phyloP scores from a whole-genome alignment of 2,113 vertebrate species.

The Pelvicachromis taeniatus region DNA sequence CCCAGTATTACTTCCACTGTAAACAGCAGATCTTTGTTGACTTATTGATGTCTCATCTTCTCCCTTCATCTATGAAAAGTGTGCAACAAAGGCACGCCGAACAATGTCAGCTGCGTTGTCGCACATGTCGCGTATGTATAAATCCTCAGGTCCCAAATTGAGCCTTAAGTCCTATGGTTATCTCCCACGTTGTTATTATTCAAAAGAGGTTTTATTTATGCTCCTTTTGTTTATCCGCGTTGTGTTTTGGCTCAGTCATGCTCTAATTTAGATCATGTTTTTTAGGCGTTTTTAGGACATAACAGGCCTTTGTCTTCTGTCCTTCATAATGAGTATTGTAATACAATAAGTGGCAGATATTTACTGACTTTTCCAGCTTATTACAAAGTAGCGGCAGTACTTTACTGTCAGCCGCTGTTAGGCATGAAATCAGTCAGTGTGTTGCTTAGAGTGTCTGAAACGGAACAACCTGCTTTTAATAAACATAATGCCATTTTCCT shows the following conservation, averaged over 20 bases:
- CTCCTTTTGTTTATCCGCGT: neutral
- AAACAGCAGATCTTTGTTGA: constrained; percentile 38
- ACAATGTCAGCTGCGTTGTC: constrained; percentile 16
- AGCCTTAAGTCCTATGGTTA: constrained; percentile 74
- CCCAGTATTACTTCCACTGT: constrained; percentile 25
- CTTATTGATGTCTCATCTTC: constrained; percentile 41
- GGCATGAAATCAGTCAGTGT: constrained; percentile 53
- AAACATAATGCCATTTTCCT: constrained; percentile 65
- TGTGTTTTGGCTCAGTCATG: constrained; percentile 23
- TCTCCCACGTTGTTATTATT: constrained; percentile 33
- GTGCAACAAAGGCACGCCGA: constrained; percentile 26
- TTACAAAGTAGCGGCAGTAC: constrained; percentile 13
- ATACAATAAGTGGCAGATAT: constrained; percentile 47
- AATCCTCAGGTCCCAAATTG: constrained; percentile 76
- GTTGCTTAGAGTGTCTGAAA: constrained; percentile 57
- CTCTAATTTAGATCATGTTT: neutral
- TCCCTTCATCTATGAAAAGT: constrained; percentile 22
- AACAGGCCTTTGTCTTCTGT: constrained; percentile 41
- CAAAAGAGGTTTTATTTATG: constrained; percentile 30
- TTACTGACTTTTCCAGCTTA: constrained; percentile 50
- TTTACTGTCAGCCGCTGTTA: constrained; percentile 47
- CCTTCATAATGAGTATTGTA: constrained; percentile 46
- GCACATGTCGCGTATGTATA: constrained; percentile 51
- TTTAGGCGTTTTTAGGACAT: constrained; percentile 32
- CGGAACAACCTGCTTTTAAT: constrained; percentile 71